Evolutionary conservation across 1,140 invertebrate genomes (phyloP), one percentile per base, ranked within the genome.

Genomic region (Apis dorsata): DNA sequence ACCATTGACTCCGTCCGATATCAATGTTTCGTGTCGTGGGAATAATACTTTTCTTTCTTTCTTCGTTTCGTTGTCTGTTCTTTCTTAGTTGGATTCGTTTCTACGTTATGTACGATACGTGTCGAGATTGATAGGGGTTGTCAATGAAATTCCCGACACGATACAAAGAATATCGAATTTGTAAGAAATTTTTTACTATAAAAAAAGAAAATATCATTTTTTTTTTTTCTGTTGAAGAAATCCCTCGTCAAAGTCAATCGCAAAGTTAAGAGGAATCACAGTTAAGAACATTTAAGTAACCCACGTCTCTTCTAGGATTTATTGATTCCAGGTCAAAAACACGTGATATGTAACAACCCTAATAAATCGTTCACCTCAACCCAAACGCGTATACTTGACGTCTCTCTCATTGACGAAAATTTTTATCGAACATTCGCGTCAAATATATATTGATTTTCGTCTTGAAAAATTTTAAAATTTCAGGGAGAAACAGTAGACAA

Each of bases 21-120:
- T 78, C 59, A 78, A 34, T 49, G 51, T 83, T 78, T 78, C 59
- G 73, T 51, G 66, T 78, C 74, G 71, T 44, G 73, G 73, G 59
- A 17, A 13, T 69, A n/a, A 19, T 19, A 7, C 72, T 49, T 51
- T 80, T 60, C 59, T 21, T 69, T 12, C 17, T 49, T n/a, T 19
- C 8, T 7, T 8, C 9, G 17, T 12, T 19, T 51, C 15, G 12
- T 51, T 2, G 34, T 44, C 4, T 44, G 34, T 10, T 13, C 1
- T 44, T 24, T 55, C 68, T 12, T 80, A 1, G 13, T 17, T 49
- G 0, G 2, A 12, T 4, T 13, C 3, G 1, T 62, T 24, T 62
- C 5, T 0, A 51, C 57, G 17, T 55, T 65, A 24, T 69, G 62
- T 34, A 55, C n/a, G 69, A 72, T 11, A 10, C 13, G 19, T n/a